Evolutionary conservation across 2,888 invertebrate genomes (phyloP), one percentile per base, ranked within the genome.

Genomic region (Trisateles emortualis): DNA sequence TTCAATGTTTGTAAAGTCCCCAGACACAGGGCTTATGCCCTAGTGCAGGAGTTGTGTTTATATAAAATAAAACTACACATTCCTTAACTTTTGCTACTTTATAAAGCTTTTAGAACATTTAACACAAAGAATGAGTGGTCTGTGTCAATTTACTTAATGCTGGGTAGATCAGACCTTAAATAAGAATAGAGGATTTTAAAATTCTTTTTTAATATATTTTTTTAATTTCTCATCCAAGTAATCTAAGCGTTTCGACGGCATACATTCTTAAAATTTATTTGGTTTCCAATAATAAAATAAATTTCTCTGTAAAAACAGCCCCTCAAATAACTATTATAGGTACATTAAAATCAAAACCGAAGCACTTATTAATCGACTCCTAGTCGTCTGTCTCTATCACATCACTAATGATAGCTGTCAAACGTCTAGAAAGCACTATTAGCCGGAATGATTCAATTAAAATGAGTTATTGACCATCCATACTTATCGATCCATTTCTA

Each of bases 371-470:
- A 81, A 83, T 84, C 80, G 83, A 74, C 63, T 69, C 73, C 72
- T 65, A 76, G 77, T 83, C 78, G 74, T 74, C 76, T 71, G 78
- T 79, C 81, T 79, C 78, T 76, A 81, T 84, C 81, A 58, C 66
- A 74, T 78, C 76, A 76, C 84, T 90, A 88, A 89, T 86, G 87
- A 86, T 79, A 65, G 74, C 90, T 88, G 90, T 90, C 90, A 87
- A 86, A 84, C 70, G 80, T 85, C 80, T 79, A 83, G 84, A 86
- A 84, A 87, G 84, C 81, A 84, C 84, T 85, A 86, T 87, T 84
- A 85, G 78, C 71, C 61, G 59, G 81, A 88, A 89, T 87, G 86
- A 87, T 88, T 90, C 88, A 89, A 90, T 90, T 90, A 88, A 85
- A 87, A 86, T 88, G 85, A 88, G 77, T 86, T 85, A 87, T 87